Base-by-base conservation (phyloP, 1,140 invertebrate genomes). In the Danaus plexippus region DNA sequence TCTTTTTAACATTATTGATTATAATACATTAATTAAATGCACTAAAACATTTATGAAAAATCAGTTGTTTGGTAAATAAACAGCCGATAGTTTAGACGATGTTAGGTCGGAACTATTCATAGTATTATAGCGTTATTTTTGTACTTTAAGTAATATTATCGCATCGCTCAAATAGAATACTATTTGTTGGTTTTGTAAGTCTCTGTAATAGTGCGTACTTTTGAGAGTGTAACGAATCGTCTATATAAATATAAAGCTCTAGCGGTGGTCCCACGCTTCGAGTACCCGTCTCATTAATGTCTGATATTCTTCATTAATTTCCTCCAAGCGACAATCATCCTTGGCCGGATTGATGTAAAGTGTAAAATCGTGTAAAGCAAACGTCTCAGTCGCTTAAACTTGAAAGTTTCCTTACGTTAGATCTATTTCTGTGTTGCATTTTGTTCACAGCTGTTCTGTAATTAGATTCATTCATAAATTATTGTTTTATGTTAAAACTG, bases 361-460 rank as follows among this genome's bases (percentile, higher is more conserved):
- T 12, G 5, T 15, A 55, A 46, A 43, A 41, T 55, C 7, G 44
- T 44, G n/a, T 54, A 32, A 32, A 32, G 7, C 22, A 32, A 32
- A 32, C 7, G 7, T 32, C 22, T 2, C 5, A 2, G 22, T 32
- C 43, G 11, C n/a, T 47, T 52, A 32, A 51, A n/a, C 42, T 53
- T 32, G n/a, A 12, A 49, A 43, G 58, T 64, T 22, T 53, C 54
- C 22, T 59, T 54, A 63, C 46, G 52, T 52, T 61, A 55, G 49
- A 56, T 64, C 64, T 75, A 77, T 77, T 74, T 67, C 63, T 54
- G 71, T 72, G 57, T 41, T 66, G 56, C 66, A 64, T 69, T 69
- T 69, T 66, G 67, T 61, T 54, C 68, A 73, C 75, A 78, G 73
- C 73, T 76, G 73, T 67, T 69, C 47, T 57, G 71, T 74, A 71